phyloP scores from a whole-genome alignment of 92 coral and sea anemone genomes.

The Palythoa grandis region DNA sequence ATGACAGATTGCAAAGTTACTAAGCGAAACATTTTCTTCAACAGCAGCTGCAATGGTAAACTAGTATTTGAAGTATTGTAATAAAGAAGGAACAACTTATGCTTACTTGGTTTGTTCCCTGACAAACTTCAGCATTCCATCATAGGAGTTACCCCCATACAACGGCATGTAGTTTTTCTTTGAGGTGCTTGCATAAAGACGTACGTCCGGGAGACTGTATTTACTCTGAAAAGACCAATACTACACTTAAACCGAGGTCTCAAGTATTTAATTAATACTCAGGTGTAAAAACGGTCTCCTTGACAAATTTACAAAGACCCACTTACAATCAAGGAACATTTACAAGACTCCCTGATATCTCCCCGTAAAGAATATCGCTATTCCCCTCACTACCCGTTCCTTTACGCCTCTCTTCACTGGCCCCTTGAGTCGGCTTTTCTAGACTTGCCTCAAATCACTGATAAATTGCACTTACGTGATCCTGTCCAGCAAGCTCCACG shows the following conservation, averaged over 20 bases:
- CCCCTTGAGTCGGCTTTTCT: neutral
- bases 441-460: neutral
- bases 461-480: constrained; percentile 17
- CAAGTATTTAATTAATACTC: neutral
- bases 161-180: constrained; percentile 5
- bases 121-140: constrained; percentile 58
- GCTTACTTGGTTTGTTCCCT: constrained; percentile 60
- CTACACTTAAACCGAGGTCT: neutral
- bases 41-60: no score
- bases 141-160: constrained; percentile 45
- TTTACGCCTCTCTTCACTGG: neutral
- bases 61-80: neutral
- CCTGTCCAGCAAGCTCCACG: constrained; percentile 23
- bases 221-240: constrained; percentile 8
- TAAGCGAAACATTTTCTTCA: no score
- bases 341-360: no score
- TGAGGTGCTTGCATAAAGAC: constrained; percentile 2
- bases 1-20: no score
- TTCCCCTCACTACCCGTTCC: no score
- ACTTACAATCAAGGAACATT: no score
- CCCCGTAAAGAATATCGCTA: no score
- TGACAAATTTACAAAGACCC: no score
- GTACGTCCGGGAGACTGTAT: constrained; percentile 8
- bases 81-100: neutral
- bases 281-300: no score